Percentiles rank a stretch among this genome's conserved stretches.
phyloP scores from a whole-genome alignment of 2,113 vertebrate species.

The Gnathonemus longibarbis region DNA sequence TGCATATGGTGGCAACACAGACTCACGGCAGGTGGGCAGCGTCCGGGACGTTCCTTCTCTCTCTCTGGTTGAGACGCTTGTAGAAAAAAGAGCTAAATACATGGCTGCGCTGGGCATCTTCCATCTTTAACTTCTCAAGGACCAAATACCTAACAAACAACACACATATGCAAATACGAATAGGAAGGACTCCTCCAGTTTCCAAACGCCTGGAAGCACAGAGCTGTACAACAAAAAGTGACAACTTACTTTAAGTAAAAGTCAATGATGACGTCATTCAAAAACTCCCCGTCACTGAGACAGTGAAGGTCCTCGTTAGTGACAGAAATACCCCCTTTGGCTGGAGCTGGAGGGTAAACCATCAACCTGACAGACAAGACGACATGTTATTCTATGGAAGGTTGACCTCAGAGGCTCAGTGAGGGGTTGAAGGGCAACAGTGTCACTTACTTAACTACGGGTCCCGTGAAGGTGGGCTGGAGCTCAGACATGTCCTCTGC shows the following conservation, averaged over 20 bases:
- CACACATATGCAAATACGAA: not conserved
- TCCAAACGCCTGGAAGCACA: not conserved
- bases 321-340: constrained; percentile 92
- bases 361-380: constrained; percentile 69
- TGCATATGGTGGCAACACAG: not conserved
- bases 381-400: not conserved
- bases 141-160: constrained; percentile 77
- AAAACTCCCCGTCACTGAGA: constrained; percentile 93
- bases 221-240: not conserved
- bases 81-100: constrained; percentile 99
- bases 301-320: constrained; percentile 98
- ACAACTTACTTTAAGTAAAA: constrained; percentile 97
- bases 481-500: constrained; percentile 82
- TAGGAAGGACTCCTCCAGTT: not conserved
- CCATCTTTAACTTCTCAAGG: constrained; percentile 87
- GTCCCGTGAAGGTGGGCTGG: constrained; percentile 87
- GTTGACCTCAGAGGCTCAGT: not conserved
- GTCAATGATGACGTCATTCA: constrained; percentile 98
- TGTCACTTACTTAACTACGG: constrained; percentile 80
- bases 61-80: constrained; percentile 94
- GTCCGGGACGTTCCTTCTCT: constrained; percentile 73
- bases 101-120: constrained; percentile 87
- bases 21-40: constrained; percentile 84
- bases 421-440: not conserved
- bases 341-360: constrained; percentile 91